Base-by-base conservation (phyloP, 2,797 vertebrate genomes). In the Anniella stebbinsi region DNA sequence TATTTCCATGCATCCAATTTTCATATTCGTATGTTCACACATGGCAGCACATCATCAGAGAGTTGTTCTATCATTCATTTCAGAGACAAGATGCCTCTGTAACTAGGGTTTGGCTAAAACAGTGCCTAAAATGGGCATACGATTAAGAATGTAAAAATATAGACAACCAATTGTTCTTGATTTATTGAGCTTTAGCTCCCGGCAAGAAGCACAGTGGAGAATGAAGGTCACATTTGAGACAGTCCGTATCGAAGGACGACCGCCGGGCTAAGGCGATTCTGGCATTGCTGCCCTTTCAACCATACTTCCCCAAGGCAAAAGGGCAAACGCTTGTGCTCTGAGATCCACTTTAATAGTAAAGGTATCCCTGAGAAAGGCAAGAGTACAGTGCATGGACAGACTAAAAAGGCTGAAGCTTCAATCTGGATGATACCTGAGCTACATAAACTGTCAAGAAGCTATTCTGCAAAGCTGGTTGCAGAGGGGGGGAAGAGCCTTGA, bases 301-400 rank as follows among this genome's bases (percentile, higher is more conserved):
- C 2, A 30, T 30, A 7, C 48, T 36, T 33, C 45, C n/a, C 1
- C 57, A 48, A 63, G 54, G 38, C 36, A 13, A 45, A 57, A 45
- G 41, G 88, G 33, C 84, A 66, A 73, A 66, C 3, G 8, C 11
- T 33, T 69, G 82, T 69, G 82, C 82, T 73, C 41, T 81, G 33
- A 45, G 75, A 45, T 66, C 13, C 48, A 7, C 51, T 48, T 57
- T 25, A n/a, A 28, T 33, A 63, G 18, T 12, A 38, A 86, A n/a
- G 67, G 76, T 70, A 51, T 90, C 76, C 83, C 84, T 87, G 89
- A 90, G 89, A 90, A 90, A 90, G n/a, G 33, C 41, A 66, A 72
- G 17, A 38, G 54, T 54, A 45, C 11, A 11, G 21, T 1, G 45
- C 51, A 30, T 13, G 38, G 69, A 63, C 3, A 54, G 63, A 45